Evolutionary conservation across 2,888 invertebrate genomes (phyloP), one percentile per base, ranked within the genome.

Genomic region (Hybos culiciformis): DNA sequence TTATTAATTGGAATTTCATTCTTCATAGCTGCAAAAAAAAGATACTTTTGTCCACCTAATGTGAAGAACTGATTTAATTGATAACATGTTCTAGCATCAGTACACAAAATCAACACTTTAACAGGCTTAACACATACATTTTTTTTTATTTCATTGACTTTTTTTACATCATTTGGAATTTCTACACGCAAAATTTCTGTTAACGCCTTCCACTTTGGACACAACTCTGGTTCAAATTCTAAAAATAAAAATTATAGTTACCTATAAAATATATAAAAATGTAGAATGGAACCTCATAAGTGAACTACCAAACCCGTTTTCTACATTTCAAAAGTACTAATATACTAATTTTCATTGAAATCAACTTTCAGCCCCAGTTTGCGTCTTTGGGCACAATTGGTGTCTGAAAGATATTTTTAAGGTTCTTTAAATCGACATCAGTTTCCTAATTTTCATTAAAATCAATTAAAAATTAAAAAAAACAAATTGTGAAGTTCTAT

Each of bases 171-270:
- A 24, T 71, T 70, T 15, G 83, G 80, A 57, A 96, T 87, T 70
- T 96, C 94, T 6, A 72, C 67, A 49, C 75, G 69, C 36, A 96
- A 64, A 45, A 93, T 75, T 63, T 93, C 91, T 46, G 72, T 73
- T 4, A 96, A 68, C 9, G 80, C 78, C 54, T 77, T 72, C 94
- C 94, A 96, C 67, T 96, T 96, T 6, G 93, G 88, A 61, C 83
- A 83, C 31, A 77, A 71, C 68, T 94, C 92, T 11, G 84, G 86
- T 53, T 77, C 75, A 46, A 85, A 74, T 67, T 83, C 85, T 84
- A 53, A 11, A 36, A 43, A 33, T 32, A 24, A 34, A 39, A 26
- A 14, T 3, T 39, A 15, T 9, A 19, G n/a, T 37, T 12, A n/a
- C 39, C 17, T 18, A 12, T n/a, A 24, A 14, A 14, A 31, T 41